phyloP scores from a whole-genome alignment of 2,797 vertebrate genomes.

The Cynodonichthys magdalenae region DNA sequence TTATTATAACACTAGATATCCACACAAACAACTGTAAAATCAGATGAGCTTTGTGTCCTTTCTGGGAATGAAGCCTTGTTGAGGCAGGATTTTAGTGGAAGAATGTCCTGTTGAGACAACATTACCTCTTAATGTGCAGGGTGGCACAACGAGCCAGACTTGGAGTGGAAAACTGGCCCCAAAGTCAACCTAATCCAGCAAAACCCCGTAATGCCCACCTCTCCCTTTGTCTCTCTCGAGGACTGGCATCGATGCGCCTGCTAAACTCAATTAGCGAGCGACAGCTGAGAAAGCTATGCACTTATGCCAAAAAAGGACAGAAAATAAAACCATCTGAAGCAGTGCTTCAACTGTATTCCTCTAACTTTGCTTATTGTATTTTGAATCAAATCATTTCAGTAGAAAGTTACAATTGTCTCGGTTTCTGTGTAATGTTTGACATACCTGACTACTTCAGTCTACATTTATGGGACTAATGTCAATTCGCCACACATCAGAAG shows the following conservation, averaged over 20 bases:
- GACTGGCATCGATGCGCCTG: conserved; percentile 54
- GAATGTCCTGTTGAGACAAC: conserved; percentile 76
- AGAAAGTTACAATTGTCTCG: conserved; percentile 20
- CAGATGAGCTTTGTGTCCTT: conserved; percentile 62
- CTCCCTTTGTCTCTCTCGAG: conserved; percentile 47
- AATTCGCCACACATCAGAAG: conserved; percentile 3
- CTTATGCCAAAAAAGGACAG: conserved; percentile 74
- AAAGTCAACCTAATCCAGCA: conserved; percentile 73
- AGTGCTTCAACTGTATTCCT: conserved; percentile 22
- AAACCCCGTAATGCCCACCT: conserved; percentile 69
- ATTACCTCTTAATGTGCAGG: conserved; percentile 59
- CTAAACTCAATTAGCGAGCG: conserved; percentile 73
- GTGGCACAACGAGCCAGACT: conserved; percentile 71
- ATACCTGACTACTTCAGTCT: conserved; percentile 22
- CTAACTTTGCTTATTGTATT: conserved; percentile 8
- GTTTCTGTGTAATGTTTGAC: conserved; percentile 44
- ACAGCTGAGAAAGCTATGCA: conserved; percentile 68
- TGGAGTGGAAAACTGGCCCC: conserved; percentile 80
- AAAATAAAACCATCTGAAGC: conserved; percentile 53
- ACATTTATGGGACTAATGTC: too few relatives aligned
- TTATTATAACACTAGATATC: conserved; percentile 24
- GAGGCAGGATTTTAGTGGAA: conserved; percentile 49
- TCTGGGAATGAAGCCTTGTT: conserved; percentile 57
- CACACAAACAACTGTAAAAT: conserved; percentile 22
- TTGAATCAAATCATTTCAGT: conserved; percentile 23